Evolutionary conservation across 2,797 vertebrate species (phyloP), one percentile per base, ranked within the genome.

Genomic region (Percopsis omiscomaycus): DNA sequence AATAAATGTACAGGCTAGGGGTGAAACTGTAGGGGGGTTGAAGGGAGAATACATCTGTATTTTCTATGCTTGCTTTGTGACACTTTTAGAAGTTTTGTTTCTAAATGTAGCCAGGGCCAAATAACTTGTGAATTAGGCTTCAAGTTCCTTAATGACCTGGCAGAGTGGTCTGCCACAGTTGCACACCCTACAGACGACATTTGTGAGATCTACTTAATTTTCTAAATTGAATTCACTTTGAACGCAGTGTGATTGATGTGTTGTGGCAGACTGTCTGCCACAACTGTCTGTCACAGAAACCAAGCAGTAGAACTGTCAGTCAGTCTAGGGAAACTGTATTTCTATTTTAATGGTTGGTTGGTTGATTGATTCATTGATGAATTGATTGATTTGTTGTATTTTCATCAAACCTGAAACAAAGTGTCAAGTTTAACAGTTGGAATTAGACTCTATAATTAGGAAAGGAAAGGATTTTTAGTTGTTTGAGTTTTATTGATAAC

Each of bases 331-430:
- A 57, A 57, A 42, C 9, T 16, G 22, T 55, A 12, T 11, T 3
- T 45, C 47, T 59, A 42, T 8, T 79, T 65, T 27, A 71, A 70
- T 49, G 70, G 69, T 46, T 49, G 53, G 5, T 1, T 22, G 22
- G 22, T 22, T 22, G 22, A 22, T 22, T 22, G 22, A 22, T 22
- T 22, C 22, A 22, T 22, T 22, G 22, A 22, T 22, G 22, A 22
- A 22, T 22, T 22, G 22, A 22, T 22, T 22, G 22, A 4, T 69
- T 50, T 71, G 11, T 47, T 16, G 30, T 27, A 50, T 64, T 42
- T 58, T 54, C 22, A 15, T 22, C 22, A 22, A 22, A 22, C 22
- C 22, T 22, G 22, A 22, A 22, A 22, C 22, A 22, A 22, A 22
- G 22, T 22, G 22, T 22, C 22, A 22, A 22, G 22, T 22, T 22